Base-by-base conservation (phyloP, 2,888 invertebrate genomes). In the Tiliacea citrago region DNA sequence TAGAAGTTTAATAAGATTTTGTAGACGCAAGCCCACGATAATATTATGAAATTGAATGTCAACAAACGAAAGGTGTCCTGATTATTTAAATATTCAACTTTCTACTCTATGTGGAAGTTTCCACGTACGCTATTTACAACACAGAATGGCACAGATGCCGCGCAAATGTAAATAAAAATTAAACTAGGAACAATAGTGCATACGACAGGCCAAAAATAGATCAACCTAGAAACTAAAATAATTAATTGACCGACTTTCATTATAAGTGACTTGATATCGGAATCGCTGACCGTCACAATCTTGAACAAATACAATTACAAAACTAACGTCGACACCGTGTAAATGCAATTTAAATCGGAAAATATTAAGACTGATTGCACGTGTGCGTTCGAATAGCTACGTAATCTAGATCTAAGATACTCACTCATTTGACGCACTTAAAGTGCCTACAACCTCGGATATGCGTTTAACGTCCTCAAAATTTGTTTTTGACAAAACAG, bases 161-260 rank as follows among this genome's bases (percentile, higher is more conserved):
- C 53, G 60, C 67, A 75, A 81, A 83, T 83, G 87, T 88, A 87
- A 86, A 83, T 82, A 81, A 85, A 83, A 84, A 75, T 82, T 63
- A 75, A 88, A 89, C 89, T 88, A 82, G 72, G 88, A 88, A 90
- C 87, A 88, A 89, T 88, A 91, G 88, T 89, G 88, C 89, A 89
- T 88, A 87, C 83, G 88, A 90, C 89, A 86, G 88, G 86, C 89
- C 91, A 89, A 93, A 95, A 95, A 95, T 95, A 95, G 94, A 84
- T 91, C 91, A 92, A 91, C 93, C 93, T 91, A 92, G 89, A 91
- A 92, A 91, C 92, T 78, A 91, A 93, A 93, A 93, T 94, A 93
- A 91, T 90, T 90, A 89, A 86, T 77, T 88, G 90, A 89, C 90
- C 89, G 88, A 91, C 84, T 88, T 88, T 86, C 77, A 65, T 81